These are phyloP conservation scores for Crossocerus cetratus DNA, from an alignment of 2,888 invertebrate genomes.

Conservation along the genomic window DNA sequence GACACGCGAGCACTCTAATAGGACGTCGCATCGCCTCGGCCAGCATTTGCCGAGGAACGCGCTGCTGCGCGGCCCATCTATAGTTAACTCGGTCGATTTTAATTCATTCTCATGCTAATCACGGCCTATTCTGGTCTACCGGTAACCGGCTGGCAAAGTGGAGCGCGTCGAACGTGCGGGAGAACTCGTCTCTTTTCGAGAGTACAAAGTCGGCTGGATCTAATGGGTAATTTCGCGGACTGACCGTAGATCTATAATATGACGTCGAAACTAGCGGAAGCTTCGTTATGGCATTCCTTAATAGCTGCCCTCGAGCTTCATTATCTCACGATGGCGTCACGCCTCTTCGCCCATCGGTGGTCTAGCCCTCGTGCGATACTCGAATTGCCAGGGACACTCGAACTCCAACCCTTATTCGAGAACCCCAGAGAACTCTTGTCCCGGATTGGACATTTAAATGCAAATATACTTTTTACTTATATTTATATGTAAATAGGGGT, in stretches of 20 bases:
- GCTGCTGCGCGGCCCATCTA: too few relatives aligned
- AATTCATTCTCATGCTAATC: too few relatives aligned
- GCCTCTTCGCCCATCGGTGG: not conserved
- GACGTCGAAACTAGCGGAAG: not conserved
- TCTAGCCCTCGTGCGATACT: not conserved
- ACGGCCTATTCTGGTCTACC: too few relatives aligned
- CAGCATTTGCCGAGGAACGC: too few relatives aligned
- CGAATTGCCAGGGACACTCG: constrained; percentile 20
- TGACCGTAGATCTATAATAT: not conserved
- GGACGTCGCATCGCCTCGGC: too few relatives aligned
- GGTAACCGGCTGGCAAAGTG: too few relatives aligned
- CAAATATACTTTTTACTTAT: constrained; percentile 64
- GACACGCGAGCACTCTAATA: not conserved
- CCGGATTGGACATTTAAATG: constrained; percentile 56
- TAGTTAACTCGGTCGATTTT: too few relatives aligned
- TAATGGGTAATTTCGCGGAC: constrained; percentile 17
- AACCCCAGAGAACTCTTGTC: constrained; percentile 11
- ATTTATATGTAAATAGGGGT: constrained; percentile 68
- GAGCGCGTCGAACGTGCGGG: too few relatives aligned
- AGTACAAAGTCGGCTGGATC: not conserved
- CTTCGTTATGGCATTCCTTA: not conserved
- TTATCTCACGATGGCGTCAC: constrained; percentile 15
- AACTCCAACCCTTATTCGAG: constrained; percentile 13
- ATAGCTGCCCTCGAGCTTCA: constrained; percentile 1
- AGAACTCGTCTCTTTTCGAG: too few relatives aligned